These are phyloP conservation scores for Heteractis magnifica DNA, from an alignment of 92 coral and sea anemone genomes.

Conservation along the genomic window DNA sequence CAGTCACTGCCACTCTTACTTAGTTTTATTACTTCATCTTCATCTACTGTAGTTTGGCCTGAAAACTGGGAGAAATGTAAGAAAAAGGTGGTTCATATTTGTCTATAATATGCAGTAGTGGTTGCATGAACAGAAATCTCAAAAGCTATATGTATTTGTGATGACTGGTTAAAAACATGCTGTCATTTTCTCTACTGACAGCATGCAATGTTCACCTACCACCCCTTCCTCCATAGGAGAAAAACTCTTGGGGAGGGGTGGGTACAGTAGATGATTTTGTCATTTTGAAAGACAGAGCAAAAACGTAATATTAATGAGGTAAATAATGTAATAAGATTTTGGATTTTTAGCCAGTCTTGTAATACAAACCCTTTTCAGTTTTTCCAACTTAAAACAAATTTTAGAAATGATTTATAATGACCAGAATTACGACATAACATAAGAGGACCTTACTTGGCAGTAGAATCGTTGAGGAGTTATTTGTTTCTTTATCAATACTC, in stretches of 20 bases:
- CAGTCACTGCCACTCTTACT: constrained; percentile 80
- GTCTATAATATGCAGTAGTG: background rate
- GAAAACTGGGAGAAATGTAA: constrained; percentile 1
- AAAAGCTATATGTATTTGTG: background rate
- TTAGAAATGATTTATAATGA: too few relatives aligned
- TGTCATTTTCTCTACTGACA: too few relatives aligned
- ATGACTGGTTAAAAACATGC: too few relatives aligned
- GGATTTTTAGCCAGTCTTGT: too few relatives aligned
- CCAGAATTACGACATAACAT: too few relatives aligned
- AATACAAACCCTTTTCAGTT: too few relatives aligned
- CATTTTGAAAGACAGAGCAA: background rate
- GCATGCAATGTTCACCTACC: too few relatives aligned
- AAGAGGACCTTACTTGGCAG: background rate
- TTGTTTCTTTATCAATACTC: background rate
- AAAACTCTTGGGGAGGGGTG: background rate
- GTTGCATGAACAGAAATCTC: background rate
- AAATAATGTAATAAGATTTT: background rate
- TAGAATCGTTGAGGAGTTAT: background rate
- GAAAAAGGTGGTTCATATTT: background rate
- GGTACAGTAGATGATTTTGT: background rate
- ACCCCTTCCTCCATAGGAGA: too few relatives aligned
- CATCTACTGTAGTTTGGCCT: constrained; percentile 66
- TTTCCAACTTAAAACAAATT: too few relatives aligned
- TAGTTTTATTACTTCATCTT: constrained; percentile 83
- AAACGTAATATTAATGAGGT: background rate